phyloP scores from a whole-genome alignment of 2,113 vertebrate species.

The Sminthopsis crassicaudata region DNA sequence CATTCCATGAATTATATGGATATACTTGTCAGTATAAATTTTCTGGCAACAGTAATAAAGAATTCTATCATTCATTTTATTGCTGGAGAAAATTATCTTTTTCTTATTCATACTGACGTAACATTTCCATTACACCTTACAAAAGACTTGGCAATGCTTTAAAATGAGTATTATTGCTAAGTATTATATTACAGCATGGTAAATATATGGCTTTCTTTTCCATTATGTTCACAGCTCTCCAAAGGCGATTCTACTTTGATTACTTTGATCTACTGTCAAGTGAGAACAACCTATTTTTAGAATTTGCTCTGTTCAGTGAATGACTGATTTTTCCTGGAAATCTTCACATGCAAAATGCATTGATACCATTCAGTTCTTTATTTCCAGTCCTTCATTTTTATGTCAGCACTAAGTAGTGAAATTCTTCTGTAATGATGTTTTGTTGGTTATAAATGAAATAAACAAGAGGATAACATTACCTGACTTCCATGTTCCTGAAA shows the following conservation, averaged over 20 bases:
- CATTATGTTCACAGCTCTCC: slow-evolving; percentile 62
- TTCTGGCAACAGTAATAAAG: slow-evolving; percentile 77
- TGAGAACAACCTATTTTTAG: slow-evolving; percentile 55
- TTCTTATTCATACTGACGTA: slow-evolving; percentile 70
- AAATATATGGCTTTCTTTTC: slow-evolving; percentile 79
- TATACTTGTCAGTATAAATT: slow-evolving; percentile 78
- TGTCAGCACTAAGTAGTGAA: not conserved
- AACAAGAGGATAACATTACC: not conserved
- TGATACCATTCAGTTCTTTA: not conserved
- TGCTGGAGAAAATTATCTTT: slow-evolving; percentile 72
- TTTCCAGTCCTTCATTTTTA: not conserved
- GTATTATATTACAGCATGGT: slow-evolving; percentile 75
- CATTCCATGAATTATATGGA: slow-evolving; percentile 72
- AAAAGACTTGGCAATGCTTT: slow-evolving; percentile 78
- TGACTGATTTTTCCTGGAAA: slow-evolving; percentile 51
- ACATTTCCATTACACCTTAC: slow-evolving; percentile 75
- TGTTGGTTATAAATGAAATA: slow-evolving; percentile 2
- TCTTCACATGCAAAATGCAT: not conserved
- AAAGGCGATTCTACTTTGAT: slow-evolving; percentile 72
- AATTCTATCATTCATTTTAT: slow-evolving; percentile 78
- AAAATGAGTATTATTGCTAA: slow-evolving; percentile 79
- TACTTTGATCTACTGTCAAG: slow-evolving; percentile 35
- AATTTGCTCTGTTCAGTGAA: slow-evolving; percentile 46
- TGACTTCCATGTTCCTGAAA: slow-evolving; percentile 25
- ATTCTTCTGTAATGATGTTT: not conserved